Percentiles rank a stretch among this genome's conserved stretches.
These are phyloP conservation scores for Eulimnadia texana DNA, from an alignment of 1,140 invertebrate species.

Conservation along the genomic window DNA sequence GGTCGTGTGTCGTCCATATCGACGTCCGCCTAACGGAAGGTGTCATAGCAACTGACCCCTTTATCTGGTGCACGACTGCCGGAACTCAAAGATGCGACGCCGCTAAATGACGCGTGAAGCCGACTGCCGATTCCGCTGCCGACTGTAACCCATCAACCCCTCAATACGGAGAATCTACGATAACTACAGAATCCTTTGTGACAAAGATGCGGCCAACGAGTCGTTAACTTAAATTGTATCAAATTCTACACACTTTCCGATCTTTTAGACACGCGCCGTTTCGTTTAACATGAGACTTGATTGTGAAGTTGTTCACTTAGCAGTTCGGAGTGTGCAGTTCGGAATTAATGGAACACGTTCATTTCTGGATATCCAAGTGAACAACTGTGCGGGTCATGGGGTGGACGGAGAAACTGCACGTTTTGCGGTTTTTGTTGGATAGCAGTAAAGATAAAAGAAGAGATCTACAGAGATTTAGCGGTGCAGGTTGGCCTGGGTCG, in stretches of 20 bases:
- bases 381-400: no score
- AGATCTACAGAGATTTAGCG: neutral
- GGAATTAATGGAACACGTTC: no score
- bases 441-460: neutral
- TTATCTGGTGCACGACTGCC: neutral
- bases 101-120: neutral
- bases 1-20: neutral
- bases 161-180: neutral
- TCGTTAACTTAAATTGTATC: no score
- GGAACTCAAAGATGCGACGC: neutral
- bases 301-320: no score
- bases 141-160: neutral
- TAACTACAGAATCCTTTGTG: neutral
- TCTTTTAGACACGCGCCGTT: no score
- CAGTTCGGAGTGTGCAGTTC: no score
- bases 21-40: neutral
- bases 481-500: conserved; percentile 1
- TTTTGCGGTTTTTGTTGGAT: neutral
- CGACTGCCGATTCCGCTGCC: neutral
- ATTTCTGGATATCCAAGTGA: no score
- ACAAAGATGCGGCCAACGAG: neutral
- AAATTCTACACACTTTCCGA: no score
- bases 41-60: neutral
- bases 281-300: no score
- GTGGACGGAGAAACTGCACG: neutral